Evolutionary conservation across 2,113 vertebrate genomes (phyloP).

Genomic region (Asarcornis scutulata): DNA sequence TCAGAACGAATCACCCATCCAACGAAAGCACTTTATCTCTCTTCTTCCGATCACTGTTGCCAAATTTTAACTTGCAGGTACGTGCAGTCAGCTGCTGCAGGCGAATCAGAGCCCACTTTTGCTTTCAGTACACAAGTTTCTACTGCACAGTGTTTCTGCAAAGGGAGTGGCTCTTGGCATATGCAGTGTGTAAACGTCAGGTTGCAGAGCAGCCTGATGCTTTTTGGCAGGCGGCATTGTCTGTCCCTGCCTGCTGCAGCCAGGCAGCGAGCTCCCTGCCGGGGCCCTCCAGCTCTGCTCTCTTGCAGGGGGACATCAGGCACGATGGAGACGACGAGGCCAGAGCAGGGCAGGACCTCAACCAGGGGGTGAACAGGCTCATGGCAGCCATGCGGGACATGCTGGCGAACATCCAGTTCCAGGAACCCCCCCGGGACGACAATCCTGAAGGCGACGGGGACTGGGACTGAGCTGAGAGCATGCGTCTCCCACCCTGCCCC

Average conservation of each 20-base stretch:
- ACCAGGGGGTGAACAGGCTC: slow-evolving; percentile 93
- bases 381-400: slow-evolving; percentile 98
- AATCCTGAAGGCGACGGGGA: slow-evolving; percentile 82
- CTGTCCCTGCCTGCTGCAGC: neutral
- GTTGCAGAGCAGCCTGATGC: neutral
- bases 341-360: slow-evolving; percentile 86
- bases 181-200: neutral
- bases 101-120: accelerated
- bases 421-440: slow-evolving; percentile 83
- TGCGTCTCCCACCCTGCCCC: accelerated
- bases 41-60: slow-evolving; percentile 94
- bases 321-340: slow-evolving; percentile 86
- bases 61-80: slow-evolving; percentile 94
- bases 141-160: neutral
- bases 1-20: slow-evolving; percentile 71
- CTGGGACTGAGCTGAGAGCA: slow-evolving; percentile 81
- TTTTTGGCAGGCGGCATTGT: neutral
- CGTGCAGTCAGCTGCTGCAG: neutral
- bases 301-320: slow-evolving; percentile 79
- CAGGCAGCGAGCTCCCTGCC: neutral
- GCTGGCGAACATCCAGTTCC: slow-evolving; percentile 96
- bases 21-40: slow-evolving; percentile 92
- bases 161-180: neutral
- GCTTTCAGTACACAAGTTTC: neutral
- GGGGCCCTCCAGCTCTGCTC: neutral